Evolutionary conservation across 2,797 vertebrate genomes (phyloP).

Genomic region (Characodon lateralis): DNA sequence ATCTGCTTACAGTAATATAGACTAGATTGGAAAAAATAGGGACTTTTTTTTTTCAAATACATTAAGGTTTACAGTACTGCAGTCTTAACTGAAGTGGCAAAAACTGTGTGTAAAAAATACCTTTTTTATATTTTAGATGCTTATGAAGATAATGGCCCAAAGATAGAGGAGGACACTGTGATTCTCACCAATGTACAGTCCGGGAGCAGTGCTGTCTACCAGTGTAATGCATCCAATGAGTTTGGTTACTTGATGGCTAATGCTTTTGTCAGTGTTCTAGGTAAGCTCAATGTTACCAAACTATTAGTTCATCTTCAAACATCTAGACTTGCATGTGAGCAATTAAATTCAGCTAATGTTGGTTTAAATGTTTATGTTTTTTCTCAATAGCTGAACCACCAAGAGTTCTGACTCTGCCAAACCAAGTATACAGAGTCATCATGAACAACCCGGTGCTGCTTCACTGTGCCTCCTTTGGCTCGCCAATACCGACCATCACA

Average conservation of each 20-base stretch:
- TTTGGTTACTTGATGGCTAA: slow-evolving; percentile 95
- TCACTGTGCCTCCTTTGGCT: slow-evolving; percentile 92
- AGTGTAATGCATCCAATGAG: slow-evolving; percentile 95
- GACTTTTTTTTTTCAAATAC: not conserved
- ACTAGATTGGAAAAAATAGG: not conserved
- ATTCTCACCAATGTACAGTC: slow-evolving; percentile 89
- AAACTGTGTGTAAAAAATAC: not conserved
- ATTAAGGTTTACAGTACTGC: too few relatives aligned
- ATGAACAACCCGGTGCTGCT: slow-evolving; percentile 86
- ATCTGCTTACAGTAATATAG: not conserved
- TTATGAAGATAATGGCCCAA: slow-evolving; percentile 87
- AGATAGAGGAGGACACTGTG: slow-evolving; percentile 88
- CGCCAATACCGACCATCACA: slow-evolving; percentile 90
- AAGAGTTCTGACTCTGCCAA: slow-evolving; percentile 88
- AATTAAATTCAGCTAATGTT: not conserved
- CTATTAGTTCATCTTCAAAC: not conserved
- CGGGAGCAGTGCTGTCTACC: slow-evolving; percentile 92
- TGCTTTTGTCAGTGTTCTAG: slow-evolving; percentile 93
- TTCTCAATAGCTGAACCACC: slow-evolving; percentile 88
- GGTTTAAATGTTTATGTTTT: slow-evolving; percentile 1
- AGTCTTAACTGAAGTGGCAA: not conserved
- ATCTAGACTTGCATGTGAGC: not conserved
- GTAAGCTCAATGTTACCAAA: slow-evolving; percentile 74
- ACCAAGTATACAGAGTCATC: slow-evolving; percentile 90
- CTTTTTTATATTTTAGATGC: slow-evolving; percentile 76